These are phyloP conservation scores for Phylloscopus whistleri DNA, from an alignment of 2,113 vertebrate genomes.

Conservation along the genomic window DNA sequence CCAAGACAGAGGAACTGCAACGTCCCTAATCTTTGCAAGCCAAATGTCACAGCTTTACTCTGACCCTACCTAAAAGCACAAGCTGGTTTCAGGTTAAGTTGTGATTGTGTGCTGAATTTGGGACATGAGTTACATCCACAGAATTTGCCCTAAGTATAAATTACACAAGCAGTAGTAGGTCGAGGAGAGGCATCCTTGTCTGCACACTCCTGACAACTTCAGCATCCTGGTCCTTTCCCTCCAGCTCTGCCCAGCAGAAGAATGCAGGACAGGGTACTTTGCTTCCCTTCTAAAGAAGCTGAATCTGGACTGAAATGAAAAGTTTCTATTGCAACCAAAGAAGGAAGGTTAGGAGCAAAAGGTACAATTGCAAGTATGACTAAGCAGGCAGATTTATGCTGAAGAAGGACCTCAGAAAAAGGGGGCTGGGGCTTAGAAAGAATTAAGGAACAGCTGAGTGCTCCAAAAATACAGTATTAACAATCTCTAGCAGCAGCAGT, in stretches of 20 bases:
- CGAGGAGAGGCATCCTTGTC: neutral
- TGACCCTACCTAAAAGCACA: neutral
- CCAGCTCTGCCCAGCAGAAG: neutral
- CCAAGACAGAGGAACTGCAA: neutral
- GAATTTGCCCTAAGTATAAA: neutral
- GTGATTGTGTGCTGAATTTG: neutral
- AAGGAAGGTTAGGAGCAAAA: constrained; percentile 8
- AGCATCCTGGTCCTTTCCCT: neutral
- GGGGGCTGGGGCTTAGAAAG: neutral
- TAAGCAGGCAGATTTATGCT: constrained; percentile 43
- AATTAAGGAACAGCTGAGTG: constrained; percentile 27
- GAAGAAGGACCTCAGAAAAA: neutral
- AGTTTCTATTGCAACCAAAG: neutral
- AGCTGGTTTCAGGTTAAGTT: neutral
- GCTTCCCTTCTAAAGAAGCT: neutral
- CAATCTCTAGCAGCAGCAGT: constrained; percentile 32
- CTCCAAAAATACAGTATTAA: constrained; percentile 50
- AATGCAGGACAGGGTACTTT: neutral
- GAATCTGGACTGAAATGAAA: constrained; percentile 17
- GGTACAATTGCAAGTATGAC: constrained; percentile 47
- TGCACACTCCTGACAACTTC: neutral
- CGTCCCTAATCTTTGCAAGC: neutral
- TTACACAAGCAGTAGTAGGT: neutral
- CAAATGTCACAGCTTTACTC: neutral
- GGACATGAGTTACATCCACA: neutral